Evolutionary conservation across 2,888 invertebrate genomes (phyloP).

Genomic region (Aspidapion aeneum): DNA sequence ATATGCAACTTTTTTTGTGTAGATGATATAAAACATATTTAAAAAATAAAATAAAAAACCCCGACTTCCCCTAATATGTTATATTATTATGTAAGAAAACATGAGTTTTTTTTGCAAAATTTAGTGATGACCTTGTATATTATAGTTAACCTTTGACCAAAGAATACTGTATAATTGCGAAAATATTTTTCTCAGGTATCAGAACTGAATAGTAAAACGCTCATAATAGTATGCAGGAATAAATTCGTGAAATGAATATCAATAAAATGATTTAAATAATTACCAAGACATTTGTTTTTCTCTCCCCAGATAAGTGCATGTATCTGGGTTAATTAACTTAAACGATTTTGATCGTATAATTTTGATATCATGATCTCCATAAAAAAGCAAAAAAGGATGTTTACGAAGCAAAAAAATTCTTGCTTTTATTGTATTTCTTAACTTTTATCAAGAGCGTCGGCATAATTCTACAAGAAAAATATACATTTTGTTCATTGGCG

Average conservation of each 20-base stretch:
- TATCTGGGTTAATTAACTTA: slow-evolving; percentile 3
- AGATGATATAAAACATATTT: too few relatives aligned
- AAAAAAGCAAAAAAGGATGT: not conserved
- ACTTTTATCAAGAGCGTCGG: too few relatives aligned
- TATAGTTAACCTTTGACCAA: not conserved
- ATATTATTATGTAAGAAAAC: not conserved
- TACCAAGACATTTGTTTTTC: slow-evolving; percentile 3
- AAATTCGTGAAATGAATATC: not conserved
- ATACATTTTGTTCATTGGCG: too few relatives aligned
- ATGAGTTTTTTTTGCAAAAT: not conserved
- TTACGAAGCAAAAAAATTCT: not conserved
- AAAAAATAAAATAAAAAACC: too few relatives aligned
- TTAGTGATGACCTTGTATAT: not conserved
- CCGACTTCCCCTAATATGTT: too few relatives aligned
- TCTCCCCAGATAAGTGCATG: not conserved
- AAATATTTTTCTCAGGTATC: not conserved
- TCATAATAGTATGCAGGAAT: not conserved
- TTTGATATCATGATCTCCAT: not conserved
- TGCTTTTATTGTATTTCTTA: not conserved
- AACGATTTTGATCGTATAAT: not conserved
- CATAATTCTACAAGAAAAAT: too few relatives aligned
- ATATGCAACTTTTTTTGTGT: too few relatives aligned
- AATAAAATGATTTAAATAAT: slow-evolving; percentile 3
- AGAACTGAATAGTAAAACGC: not conserved
- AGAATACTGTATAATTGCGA: not conserved